phyloP scores from a whole-genome alignment of 2,888 invertebrate genomes.

The Microctonus hyperodae region DNA sequence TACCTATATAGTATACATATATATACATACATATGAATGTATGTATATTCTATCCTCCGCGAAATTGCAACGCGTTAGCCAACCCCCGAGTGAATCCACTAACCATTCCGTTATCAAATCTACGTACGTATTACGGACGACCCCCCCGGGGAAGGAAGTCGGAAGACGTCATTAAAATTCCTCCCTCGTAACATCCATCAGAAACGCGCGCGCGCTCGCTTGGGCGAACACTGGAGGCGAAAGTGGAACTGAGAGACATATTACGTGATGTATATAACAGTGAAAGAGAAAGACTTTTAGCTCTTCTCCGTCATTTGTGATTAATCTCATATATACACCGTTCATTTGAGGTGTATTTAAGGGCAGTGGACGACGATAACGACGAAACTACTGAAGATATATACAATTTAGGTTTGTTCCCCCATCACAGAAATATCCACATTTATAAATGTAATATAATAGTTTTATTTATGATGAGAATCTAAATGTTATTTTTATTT shows the following conservation, averaged over 20 bases:
- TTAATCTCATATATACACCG: conserved; percentile 34
- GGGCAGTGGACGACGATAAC: not conserved
- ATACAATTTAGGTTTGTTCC: conserved; percentile 1
- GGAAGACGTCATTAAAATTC: conserved; percentile 51
- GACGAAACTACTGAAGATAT: not conserved
- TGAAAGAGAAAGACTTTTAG: conserved; percentile 11
- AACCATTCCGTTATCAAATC: conserved; percentile 63
- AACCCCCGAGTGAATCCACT: conserved; percentile 52
- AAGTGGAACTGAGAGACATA: conserved; percentile 1
- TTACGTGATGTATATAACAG: not conserved
- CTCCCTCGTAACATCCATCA: conserved; percentile 49
- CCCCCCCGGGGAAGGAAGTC: conserved; percentile 36
- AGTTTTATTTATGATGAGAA: conserved; percentile 49
- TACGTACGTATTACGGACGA: conserved; percentile 49
- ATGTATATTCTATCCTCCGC: conserved; percentile 39
- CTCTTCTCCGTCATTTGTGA: conserved; percentile 33
- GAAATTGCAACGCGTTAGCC: conserved; percentile 61
- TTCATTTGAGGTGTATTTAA: conserved; percentile 32
- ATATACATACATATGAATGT: not conserved
- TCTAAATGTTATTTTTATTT: not conserved
- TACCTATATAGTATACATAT: too few species aligned
- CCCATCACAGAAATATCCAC: conserved; percentile 18
- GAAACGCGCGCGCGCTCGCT: conserved; percentile 28
- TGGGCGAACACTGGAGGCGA: not conserved
- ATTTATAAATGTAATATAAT: conserved; percentile 45